Evolutionary conservation across 2,113 vertebrate species (phyloP), one percentile per base, ranked within the genome.

Genomic region (Ploceus nigricollis): DNA sequence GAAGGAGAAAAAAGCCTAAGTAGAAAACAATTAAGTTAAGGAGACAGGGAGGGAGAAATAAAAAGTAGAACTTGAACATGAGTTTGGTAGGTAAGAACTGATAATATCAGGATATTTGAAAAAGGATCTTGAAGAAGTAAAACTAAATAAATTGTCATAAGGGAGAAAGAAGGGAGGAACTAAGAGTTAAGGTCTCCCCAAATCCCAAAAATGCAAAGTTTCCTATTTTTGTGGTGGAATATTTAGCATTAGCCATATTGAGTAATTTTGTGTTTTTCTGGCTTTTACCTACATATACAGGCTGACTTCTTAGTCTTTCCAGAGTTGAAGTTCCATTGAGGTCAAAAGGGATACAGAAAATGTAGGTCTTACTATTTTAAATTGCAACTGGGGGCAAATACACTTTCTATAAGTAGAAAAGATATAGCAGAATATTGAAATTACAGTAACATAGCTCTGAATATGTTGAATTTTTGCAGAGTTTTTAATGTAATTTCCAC

Each of bases 401-500:
- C 14, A 33, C 33, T 83, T 94, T 61, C 63, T 86, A 33, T 95
- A 81, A 61, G 63, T 51, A 14, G 40, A 53, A 93, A 63, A 90
- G 40, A 39, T 82, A 73, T 39, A 93, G 93, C 22, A 91, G 42
- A 27, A 94, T 94, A 94, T 48, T 88, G 71, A 95, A 89, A 92
- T 77, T 92, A 87, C 70, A 95, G 54, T 50, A 94, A 42, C 15
- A 82, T 72, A 57, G 23, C 28, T 37, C 75, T 71, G 66, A 93
- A 83, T 77, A 64, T 50, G 27, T 48, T 93, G 68, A 97, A 95
- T 93, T 89, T 47, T 93, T 71, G 18, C 27, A 79, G 42, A 13
- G n/a, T 78, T 96, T 94, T 96, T 94, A 96, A 94, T 96, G 85
- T 92, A 91, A 95, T 97, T 65, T 94, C 54, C 73, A 70, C 69